Base-by-base conservation (phyloP, 2,888 invertebrate genomes). In the Blera fallax region DNA sequence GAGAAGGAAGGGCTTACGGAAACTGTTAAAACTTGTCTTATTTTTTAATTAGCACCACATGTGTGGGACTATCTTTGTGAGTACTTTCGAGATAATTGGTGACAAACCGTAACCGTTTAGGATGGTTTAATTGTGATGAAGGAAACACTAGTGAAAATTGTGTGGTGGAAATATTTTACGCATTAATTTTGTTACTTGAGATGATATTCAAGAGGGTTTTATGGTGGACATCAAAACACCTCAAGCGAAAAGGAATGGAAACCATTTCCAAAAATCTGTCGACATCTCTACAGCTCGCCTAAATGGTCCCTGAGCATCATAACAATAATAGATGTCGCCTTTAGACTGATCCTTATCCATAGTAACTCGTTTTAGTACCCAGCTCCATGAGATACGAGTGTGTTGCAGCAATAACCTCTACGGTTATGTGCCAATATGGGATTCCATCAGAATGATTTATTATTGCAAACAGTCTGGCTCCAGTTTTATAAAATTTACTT, bases 391-490 rank as follows among this genome's bases (percentile, higher is more conserved):
- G 21, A 43, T 10, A 48, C 27, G 27, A n/a, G n/a, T 50, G 27
- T 52, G 52, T 65, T 65, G 27, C 52, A 60, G 60, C 52, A 78
- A 67, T 78, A 78, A 50, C 56, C 48, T 40, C 60, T 5, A 62
- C 34, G 70, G 45, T 65, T 27, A 24, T 58, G 72, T 48, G 78
- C 72, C 72, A 78, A 83, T 83, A 83, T 83, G 67, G 72, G 67
- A 67, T 83, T 73, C 65, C 78, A 83, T 78, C 67, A 73, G 52
- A 37, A 24, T 67, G 76, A 76, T 76, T 76, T 76, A 76, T 76
- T 54, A 48, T 48, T 24, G 10, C 48, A 48, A 56, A 24, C 65
- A 24, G 67, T 67, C 65, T 76, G 76, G 65, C 48, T 56, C 24
- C 37, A 69, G 54, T 69, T 69, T 69, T 69, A 56, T 56, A 34